Conservation (phyloP, 2,888 invertebrate genomes). For the Polydrusus tereticollis region DNA sequence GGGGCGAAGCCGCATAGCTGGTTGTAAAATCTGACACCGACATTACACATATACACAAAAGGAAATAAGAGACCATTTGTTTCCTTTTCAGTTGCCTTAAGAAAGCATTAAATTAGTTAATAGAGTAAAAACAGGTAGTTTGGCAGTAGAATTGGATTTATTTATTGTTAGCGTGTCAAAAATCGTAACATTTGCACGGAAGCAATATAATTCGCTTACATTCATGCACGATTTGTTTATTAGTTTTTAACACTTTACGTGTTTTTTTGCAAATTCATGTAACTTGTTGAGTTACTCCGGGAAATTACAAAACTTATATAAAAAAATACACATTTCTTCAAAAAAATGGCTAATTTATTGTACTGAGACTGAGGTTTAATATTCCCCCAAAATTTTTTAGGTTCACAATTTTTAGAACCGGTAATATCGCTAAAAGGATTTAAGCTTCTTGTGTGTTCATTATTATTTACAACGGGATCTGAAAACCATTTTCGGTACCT, state of each 20-base stretch:
- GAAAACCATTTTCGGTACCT: too few species aligned
- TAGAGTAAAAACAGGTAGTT: slow-evolving; percentile 16
- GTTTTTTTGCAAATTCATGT: neutral
- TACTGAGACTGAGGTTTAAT: too few species aligned
- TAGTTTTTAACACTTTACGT: neutral
- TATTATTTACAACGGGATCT: too few species aligned
- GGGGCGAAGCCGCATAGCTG: neutral
- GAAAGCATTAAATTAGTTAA: slow-evolving; percentile 20
- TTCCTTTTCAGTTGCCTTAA: neutral
- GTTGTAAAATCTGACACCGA: neutral
- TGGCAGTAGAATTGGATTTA: neutral
- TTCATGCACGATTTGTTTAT: neutral
- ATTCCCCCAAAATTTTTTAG: too few species aligned
- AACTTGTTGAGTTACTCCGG: neutral
- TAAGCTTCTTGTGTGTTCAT: too few species aligned
- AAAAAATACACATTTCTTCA: too few species aligned
- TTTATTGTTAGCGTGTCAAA: slow-evolving; percentile 12
- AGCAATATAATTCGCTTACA: neutral
- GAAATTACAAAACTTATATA: neutral
- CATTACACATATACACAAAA: neutral
- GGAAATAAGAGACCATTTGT: neutral
- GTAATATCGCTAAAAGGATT: too few species aligned
- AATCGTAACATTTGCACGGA: slow-evolving; percentile 9
- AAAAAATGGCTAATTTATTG: too few species aligned
- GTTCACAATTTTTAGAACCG: too few species aligned